Conservation (phyloP, 2,113 vertebrate species). For the Scytalopus superciliaris region DNA sequence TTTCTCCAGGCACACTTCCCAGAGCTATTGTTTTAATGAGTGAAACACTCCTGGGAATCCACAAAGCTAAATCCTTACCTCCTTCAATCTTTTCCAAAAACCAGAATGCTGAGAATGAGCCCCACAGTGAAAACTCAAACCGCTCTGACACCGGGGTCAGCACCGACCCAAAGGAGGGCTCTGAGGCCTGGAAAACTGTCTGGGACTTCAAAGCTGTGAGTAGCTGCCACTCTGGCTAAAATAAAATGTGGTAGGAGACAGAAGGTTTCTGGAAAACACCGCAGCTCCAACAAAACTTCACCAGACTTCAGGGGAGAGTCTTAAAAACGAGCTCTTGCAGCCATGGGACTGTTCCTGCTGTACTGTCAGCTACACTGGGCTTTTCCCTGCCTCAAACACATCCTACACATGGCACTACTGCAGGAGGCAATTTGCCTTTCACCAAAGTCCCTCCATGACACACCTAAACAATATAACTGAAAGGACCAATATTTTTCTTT, state of each 20-base stretch:
- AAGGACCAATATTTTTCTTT: neutral
- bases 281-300: neutral
- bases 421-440: neutral
- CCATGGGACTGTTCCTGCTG: neutral
- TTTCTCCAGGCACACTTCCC: neutral
- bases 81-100: neutral
- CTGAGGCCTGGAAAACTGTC: constrained; percentile 25
- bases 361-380: neutral
- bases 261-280: neutral
- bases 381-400: neutral
- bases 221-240: neutral
- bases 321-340: fast-evolving
- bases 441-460: neutral
- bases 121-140: neutral
- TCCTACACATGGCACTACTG: neutral
- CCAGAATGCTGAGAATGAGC: neutral
- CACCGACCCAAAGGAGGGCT: neutral
- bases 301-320: neutral
- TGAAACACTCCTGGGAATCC: neutral
- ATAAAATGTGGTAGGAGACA: neutral
- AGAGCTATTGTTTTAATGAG: neutral
- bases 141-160: neutral
- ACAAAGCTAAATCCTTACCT: neutral
- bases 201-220: constrained; percentile 57
- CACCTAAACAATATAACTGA: neutral